These are phyloP conservation scores for Rotaria macrura DNA, from an alignment of 2,888 invertebrate species.

Conservation along the genomic window DNA sequence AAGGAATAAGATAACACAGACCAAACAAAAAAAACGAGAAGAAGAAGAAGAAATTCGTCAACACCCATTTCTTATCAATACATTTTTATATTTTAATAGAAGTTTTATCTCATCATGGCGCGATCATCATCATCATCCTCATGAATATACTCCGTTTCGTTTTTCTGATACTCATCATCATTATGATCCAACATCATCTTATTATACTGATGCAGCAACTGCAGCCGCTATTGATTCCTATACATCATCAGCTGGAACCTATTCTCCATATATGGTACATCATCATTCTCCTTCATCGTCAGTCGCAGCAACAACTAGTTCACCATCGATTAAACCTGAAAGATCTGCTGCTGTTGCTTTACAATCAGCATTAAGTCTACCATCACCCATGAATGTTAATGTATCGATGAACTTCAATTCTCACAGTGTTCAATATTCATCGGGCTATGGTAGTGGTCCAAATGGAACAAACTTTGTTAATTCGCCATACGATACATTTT, in stretches of 20 bases:
- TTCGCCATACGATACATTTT: background rate
- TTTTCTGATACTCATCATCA: background rate
- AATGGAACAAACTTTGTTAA: background rate
- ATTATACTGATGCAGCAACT: background rate
- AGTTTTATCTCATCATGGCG: conserved; percentile 4
- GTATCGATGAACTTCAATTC: conserved; percentile 7
- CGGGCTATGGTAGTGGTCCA: background rate
- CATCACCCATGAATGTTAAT: background rate
- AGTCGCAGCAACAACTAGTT: background rate
- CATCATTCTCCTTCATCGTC: background rate
- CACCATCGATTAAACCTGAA: background rate
- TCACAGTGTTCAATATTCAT: background rate
- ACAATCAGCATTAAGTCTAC: background rate
- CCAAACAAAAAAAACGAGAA: no score
- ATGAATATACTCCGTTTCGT: background rate
- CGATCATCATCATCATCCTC: background rate
- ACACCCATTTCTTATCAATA: background rate
- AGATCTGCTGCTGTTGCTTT: background rate
- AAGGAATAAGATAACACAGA: background rate
- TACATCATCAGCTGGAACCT: background rate
- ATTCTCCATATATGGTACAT: background rate
- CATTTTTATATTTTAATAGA: background rate
- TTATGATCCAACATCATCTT: background rate
- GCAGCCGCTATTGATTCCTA: background rate
- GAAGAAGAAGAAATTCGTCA: background rate